Percentiles rank a stretch among this genome's conserved stretches.
Conservation (phyloP, 2,888 invertebrate genomes). For the Xestia c-nigrum region DNA sequence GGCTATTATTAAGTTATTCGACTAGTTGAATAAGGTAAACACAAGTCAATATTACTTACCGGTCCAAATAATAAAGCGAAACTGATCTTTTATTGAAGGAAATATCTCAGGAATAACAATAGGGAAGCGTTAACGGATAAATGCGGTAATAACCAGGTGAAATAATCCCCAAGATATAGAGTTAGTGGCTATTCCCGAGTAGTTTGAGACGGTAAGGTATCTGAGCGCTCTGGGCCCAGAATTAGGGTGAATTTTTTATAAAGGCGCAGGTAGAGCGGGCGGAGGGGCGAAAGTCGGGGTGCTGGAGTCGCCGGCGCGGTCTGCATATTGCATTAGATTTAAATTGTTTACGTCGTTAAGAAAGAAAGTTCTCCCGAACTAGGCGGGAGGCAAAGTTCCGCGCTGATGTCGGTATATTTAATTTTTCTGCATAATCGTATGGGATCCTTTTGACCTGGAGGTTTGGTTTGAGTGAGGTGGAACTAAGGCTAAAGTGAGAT, state of each 20-base stretch:
- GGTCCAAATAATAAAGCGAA: conserved; percentile 6
- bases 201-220: conserved; percentile 70
- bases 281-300: conserved; percentile 68
- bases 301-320: conserved; percentile 77
- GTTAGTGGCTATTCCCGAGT: conserved; percentile 68
- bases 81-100: conserved; percentile 33
- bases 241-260: conserved; percentile 86
- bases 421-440: conserved; percentile 74
- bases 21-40: not conserved
- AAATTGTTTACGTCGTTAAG: conserved; percentile 90
- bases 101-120: conserved; percentile 22
- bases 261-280: conserved; percentile 77
- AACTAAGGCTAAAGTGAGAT: conserved; percentile 11
- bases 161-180: conserved; percentile 64
- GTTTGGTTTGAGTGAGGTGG: too few species aligned
- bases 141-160: conserved; percentile 58
- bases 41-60: conserved; percentile 4
- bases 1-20: not conserved
- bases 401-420: conserved; percentile 73
- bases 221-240: conserved; percentile 71
- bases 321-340: conserved; percentile 90
- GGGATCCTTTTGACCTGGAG: conserved; percentile 60
- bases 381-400: conserved; percentile 77
- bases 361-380: conserved; percentile 84
- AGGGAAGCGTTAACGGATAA: conserved; percentile 40